Base-by-base conservation (phyloP, 2,113 vertebrate species). In the Aleadryas rufinucha region DNA sequence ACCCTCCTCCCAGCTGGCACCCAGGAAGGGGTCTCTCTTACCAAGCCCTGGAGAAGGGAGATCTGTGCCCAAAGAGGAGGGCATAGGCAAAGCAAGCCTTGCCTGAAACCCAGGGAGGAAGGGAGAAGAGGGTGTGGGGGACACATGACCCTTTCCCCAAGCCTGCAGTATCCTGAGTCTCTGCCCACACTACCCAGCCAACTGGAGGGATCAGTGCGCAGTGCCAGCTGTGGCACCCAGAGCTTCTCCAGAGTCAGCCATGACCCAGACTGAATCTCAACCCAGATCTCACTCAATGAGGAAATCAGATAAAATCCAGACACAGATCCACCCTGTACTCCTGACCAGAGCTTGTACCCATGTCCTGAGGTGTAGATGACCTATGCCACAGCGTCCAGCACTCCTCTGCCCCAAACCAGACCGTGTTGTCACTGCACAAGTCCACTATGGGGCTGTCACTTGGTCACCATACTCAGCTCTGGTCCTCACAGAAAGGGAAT, bases 381-480 rank as follows among this genome's bases (percentile, higher is more conserved):
- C 33, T 23, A 5, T 19, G 30, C 28, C 45, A 20, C 11, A 15
- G 22, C 3, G 16, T 52, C 28, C 50, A 84, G 23, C 84, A 81
- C 10, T 22, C 16, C 28, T 50, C 56, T 70, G 64, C 23, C 47
- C 33, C 60, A 81, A 54, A 45, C 8, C 54, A 69, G 44, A 49
- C 26, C 1, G 0, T 0, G 2, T 4, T 22, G 44, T 11, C 57
- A 35, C n/a, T 7, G 0, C 17, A 24, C 12, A 59, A 24, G 15
- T 66, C 65, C 52, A 30, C 64, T 37, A 1, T 9, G 13, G 8
- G 30, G 14, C 13, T 72, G 12, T 11, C 47, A 42, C 22, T n/a
- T n/a, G 26, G 47, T 70, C 30, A 78, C 11, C 39, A 65, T 14
- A 31, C 26, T 26, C 4, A 17, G 28, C 45, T 65, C 41, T 65